A percentile compares a stretch with the other conserved stretches of the same genome.
phyloP scores from a whole-genome alignment of 2,888 invertebrate genomes.

The Cantharis nigra region DNA sequence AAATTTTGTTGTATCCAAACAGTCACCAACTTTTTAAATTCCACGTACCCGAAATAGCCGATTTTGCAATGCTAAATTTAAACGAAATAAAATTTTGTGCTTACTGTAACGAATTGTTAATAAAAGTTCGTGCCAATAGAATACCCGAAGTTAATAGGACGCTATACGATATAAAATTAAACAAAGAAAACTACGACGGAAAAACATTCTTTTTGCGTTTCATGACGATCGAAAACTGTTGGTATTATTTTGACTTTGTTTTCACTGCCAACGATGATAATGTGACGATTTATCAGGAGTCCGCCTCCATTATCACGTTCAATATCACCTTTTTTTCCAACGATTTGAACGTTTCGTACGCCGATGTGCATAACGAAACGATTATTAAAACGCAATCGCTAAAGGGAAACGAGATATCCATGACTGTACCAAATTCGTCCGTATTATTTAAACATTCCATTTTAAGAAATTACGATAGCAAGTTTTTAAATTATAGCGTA shows the following conservation, averaged over 20 bases:
- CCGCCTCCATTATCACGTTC: slow-evolving; percentile 18
- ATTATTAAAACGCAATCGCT: slow-evolving; percentile 2
- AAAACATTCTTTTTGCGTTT: slow-evolving; percentile 6
- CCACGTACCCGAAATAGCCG: slow-evolving; percentile 43
- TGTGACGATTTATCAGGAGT: not conserved
- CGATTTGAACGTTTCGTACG: not conserved
- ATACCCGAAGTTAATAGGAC: slow-evolving; percentile 57
- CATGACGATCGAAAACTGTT: slow-evolving; percentile 60
- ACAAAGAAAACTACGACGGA: slow-evolving; percentile 6
- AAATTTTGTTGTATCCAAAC: slow-evolving; percentile 11
- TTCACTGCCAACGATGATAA: slow-evolving; percentile 30
- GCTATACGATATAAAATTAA: slow-evolving; percentile 44
- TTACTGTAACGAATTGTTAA: slow-evolving; percentile 39
- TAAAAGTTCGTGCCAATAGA: slow-evolving; percentile 60
- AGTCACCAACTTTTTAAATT: slow-evolving; percentile 44
- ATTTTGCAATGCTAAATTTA: slow-evolving; percentile 43
- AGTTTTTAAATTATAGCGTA: slow-evolving; percentile 11
- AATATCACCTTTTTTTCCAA: slow-evolving; percentile 26
- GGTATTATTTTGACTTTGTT: slow-evolving; percentile 63
- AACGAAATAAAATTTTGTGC: slow-evolving; percentile 39
- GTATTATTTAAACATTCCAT: slow-evolving; percentile 11
- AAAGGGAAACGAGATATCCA: not conserved
- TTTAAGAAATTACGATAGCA: slow-evolving; percentile 6
- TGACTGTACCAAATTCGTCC: not conserved
- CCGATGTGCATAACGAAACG: not conserved